Conservation (phyloP, 2,113 vertebrate species). For the Taxidea taxus region DNA sequence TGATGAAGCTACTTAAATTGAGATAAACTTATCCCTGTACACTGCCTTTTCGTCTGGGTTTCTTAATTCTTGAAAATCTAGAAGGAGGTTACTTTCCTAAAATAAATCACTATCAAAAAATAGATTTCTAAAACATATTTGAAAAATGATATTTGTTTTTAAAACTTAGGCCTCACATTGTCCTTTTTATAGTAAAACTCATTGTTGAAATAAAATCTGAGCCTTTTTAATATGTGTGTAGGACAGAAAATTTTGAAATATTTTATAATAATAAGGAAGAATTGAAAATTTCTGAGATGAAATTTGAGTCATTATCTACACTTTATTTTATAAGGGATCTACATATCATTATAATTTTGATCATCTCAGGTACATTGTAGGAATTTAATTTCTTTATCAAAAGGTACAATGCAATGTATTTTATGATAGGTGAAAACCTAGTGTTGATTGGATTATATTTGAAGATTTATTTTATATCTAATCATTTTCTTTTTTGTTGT, state of each 20-base stretch:
- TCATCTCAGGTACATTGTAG: background rate
- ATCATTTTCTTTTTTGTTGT: background rate
- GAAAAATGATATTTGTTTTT: background rate
- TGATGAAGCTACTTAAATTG: background rate
- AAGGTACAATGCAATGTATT: background rate
- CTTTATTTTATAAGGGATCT: background rate
- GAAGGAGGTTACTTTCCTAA: background rate
- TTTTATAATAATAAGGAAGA: background rate
- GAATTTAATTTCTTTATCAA: background rate
- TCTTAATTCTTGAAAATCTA: background rate
- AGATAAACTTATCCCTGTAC: background rate
- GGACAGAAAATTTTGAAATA: background rate
- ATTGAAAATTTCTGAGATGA: background rate
- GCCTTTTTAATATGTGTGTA: background rate
- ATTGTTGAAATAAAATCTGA: background rate
- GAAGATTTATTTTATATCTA: background rate
- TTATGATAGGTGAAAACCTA: background rate
- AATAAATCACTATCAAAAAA: background rate
- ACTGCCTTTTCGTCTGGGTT: background rate
- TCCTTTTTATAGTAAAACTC: background rate
- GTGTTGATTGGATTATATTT: background rate
- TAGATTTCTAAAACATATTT: background rate
- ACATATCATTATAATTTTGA: background rate
- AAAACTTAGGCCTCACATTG: background rate
- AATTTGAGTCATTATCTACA: background rate